phyloP scores from a whole-genome alignment of 2,113 vertebrate species.

The Tenebrosternarchus preto region DNA sequence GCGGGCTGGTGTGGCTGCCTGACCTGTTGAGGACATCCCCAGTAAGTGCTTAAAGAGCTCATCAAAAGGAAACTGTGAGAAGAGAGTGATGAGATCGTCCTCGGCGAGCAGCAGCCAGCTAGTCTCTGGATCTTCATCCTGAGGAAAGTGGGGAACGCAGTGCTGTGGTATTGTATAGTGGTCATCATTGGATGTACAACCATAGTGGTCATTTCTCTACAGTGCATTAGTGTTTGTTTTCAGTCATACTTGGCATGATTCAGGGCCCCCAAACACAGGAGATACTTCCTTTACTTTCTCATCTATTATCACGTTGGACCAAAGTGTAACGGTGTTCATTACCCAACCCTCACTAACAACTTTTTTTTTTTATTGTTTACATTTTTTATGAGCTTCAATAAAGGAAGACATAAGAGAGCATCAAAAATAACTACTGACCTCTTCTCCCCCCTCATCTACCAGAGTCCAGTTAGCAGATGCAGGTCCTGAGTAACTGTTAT shows the following conservation, averaged over 20 bases:
- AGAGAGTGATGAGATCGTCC: constrained; percentile 87
- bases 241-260: too few relatives aligned
- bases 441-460: constrained; percentile 96
- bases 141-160: not conserved
- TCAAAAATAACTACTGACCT: constrained; percentile 73
- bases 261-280: too few relatives aligned
- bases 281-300: too few relatives aligned
- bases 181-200: not conserved
- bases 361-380: too few relatives aligned
- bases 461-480: constrained; percentile 92
- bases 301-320: too few relatives aligned
- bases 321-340: not conserved
- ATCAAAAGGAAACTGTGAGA: constrained; percentile 94
- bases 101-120: constrained; percentile 93
- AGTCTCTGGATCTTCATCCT: constrained; percentile 96
- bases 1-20: not conserved
- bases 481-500: constrained; percentile 74
- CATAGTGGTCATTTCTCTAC: not conserved
- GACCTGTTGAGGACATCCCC: constrained; percentile 86
- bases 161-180: not conserved
- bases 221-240: not conserved
- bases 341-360: too few relatives aligned
- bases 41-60: constrained; percentile 93
- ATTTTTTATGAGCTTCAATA: too few relatives aligned
- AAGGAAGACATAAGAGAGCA: not conserved